A percentile compares a stretch with the other conserved stretches of the same genome.
Conservation (phyloP, 92 coral and sea anemone genomes). For the Siderastrea siderea region DNA sequence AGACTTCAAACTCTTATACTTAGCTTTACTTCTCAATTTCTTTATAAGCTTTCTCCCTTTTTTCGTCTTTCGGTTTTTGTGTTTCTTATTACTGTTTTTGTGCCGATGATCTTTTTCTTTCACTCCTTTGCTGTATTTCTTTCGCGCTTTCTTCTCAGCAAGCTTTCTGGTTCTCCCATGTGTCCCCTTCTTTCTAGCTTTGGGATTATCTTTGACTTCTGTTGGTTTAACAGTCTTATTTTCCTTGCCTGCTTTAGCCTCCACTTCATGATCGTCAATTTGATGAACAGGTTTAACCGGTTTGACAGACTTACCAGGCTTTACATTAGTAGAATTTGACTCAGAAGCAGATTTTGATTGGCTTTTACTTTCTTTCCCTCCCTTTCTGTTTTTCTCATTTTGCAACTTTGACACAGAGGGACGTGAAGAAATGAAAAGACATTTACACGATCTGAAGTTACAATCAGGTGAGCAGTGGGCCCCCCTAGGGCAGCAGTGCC, state of each 20-base stretch:
- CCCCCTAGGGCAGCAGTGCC: conserved; percentile 93
- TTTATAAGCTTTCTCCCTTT: neutral
- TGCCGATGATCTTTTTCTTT: neutral
- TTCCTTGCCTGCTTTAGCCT: neutral
- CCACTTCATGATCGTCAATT: neutral
- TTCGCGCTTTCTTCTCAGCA: neutral
- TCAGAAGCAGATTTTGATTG: conserved; percentile 15
- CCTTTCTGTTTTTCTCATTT: neutral
- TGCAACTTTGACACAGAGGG: neutral
- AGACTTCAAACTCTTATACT: neutral
- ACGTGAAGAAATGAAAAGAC: conserved; percentile 35
- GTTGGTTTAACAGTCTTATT: neutral
- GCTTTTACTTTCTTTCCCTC: conserved; percentile 14
- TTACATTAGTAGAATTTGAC: neutral
- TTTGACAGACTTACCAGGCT: neutral
- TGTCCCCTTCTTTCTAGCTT: neutral
- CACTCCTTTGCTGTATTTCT: neutral
- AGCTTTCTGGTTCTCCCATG: neutral
- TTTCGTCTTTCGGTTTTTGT: neutral
- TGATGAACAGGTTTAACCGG: neutral
- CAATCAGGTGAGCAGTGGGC: conserved; percentile 78
- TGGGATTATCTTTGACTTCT: neutral
- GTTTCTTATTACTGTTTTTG: neutral
- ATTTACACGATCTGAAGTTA: conserved; percentile 73
- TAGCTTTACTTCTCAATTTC: neutral